Evolutionary conservation across 2,113 vertebrate genomes (phyloP), one percentile per base, ranked within the genome.

Genomic region (Platysternon megacephalum): DNA sequence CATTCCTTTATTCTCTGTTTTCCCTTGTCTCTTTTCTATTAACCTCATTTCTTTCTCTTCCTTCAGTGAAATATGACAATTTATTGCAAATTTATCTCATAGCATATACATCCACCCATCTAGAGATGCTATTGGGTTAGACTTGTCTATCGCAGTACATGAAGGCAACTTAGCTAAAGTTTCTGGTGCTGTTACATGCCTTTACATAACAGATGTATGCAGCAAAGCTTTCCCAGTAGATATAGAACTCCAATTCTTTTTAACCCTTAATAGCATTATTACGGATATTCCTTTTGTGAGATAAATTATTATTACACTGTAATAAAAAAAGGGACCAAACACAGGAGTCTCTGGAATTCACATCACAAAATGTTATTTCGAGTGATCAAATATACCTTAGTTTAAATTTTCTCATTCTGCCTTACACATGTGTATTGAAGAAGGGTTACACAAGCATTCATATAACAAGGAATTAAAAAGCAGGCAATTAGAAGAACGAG

Each of bases 301-400:
- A 94, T 1, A 51, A 29, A 17, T 26, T 85, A 5, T 17, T 87
- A 51, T 76, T 65, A 87, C 2, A 46, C 79, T 17, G 35, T 72
- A 94, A 97, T 96, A 68, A 76, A 85, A 94, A 88, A 61, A 35
- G 93, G 29, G 28, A 14, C 84, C 44, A 3, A 9, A 88, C 35
- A 92, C 46, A 91, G 44, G 8, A 93, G 26, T 61, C 13, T 61
- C 58, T 35, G 12, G 58, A 61, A 61, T 61, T 61, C 58, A 61
- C 58, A 61, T 16, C 11, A 61, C 13, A 61, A 61, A 61, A 13
- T 32, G 13, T 13, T 14, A 55, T 49, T 9, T 42, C 42, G 85
- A 91, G 4, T 82, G 61, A 95, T 82, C 82, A 91, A 91, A 81
- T 16, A 93, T 24, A 42, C 10, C 19, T 8, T 74, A 39, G 8